phyloP scores from a whole-genome alignment of 2,888 invertebrate species.

The Polymixis lichenea region DNA sequence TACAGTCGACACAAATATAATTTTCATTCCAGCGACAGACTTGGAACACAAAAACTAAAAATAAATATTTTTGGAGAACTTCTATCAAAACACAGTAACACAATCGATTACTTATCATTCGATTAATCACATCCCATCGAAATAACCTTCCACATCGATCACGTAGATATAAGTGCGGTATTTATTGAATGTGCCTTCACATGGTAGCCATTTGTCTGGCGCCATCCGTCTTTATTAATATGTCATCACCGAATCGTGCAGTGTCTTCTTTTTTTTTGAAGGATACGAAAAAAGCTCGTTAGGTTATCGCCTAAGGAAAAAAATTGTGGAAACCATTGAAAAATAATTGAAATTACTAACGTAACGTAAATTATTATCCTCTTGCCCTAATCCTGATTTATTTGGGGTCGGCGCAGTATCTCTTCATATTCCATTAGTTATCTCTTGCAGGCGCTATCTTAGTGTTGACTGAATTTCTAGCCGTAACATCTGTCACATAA shows the following conservation, averaged over 20 bases:
- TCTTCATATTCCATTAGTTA: neutral
- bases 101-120: slow-evolving; percentile 37
- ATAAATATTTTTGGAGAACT: neutral
- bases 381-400: slow-evolving; percentile 16
- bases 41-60: neutral
- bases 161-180: slow-evolving; percentile 42
- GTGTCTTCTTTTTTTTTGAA: slow-evolving; percentile 31
- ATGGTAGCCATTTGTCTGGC: slow-evolving; percentile 42
- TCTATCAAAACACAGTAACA: neutral
- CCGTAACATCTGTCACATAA: neutral
- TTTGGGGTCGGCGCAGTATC: neutral
- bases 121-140: slow-evolving; percentile 47
- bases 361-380: slow-evolving; percentile 15
- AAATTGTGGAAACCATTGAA: slow-evolving; percentile 1
- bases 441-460: neutral
- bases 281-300: slow-evolving; percentile 23
- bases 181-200: slow-evolving; percentile 48
- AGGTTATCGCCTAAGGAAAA: slow-evolving; percentile 9
- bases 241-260: slow-evolving; percentile 29
- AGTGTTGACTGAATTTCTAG: neutral
- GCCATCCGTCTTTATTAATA: slow-evolving; percentile 59
- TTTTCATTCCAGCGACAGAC: neutral
- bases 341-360: slow-evolving; percentile 6
- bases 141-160: slow-evolving; percentile 55
- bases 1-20: no score